Evolutionary conservation across 1,140 invertebrate genomes (phyloP), one percentile per base, ranked within the genome.

Genomic region (Drosophila arizonae): DNA sequence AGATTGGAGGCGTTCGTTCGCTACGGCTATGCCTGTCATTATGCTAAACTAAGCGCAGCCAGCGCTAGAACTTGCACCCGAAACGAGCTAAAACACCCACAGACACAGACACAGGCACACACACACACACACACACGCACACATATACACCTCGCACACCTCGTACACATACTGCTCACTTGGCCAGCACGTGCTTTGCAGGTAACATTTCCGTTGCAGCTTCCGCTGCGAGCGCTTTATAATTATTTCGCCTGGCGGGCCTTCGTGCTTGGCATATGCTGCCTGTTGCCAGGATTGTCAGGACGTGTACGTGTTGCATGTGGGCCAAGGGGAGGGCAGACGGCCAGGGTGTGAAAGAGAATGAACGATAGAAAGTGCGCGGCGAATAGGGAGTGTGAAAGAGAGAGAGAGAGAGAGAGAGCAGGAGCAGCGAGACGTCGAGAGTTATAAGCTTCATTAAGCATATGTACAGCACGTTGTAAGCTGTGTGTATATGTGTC

Each of bases 401-500:
- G 0, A 45, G 1, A n/a, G 13, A 28, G 56, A 15, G 24, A 15
- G 39, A 45, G 24, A 17, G 10, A 36, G 10, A 30, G 28, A 10
- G 58, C 46, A 62, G 28, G 39, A 21, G 63, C 39, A 61, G 61
- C 46, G 71, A 85, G 73, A 76, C 68, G 81, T 65, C 70, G 74
- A 77, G 85, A 88, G 86, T 86, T 90, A 90, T 90, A 90, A 90
- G 87, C 87, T 90, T 90, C 87, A 90, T 90, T 90, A 90, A 90
- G 87, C 87, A 90, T 90, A 90, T 90, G 87, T 90, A 90, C 71
- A 76, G 77, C 77, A 88, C 85, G 85, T 78, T 89, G 84, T 84
- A 84, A 89, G 80, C 80, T 69, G 55, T 56, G 36, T 63, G 28
- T 64, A 15, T 62, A 11, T 64, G 24, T 62, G 39, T 60, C 66